Evolutionary conservation across 2,888 invertebrate genomes (phyloP), one percentile per base, ranked within the genome.

Genomic region (Heliconius ismenius): DNA sequence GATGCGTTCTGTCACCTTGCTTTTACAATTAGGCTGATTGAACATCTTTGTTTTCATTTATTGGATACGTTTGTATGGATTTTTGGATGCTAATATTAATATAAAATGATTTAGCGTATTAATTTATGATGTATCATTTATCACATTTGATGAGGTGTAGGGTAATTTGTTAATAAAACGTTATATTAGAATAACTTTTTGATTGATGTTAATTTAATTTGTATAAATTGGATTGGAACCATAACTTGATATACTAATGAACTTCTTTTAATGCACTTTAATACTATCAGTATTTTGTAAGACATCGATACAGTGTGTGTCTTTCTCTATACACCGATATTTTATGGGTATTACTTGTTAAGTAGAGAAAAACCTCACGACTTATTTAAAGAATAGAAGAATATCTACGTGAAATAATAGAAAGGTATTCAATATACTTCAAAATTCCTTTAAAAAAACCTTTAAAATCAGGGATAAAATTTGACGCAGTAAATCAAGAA

Each of bases 1-100:
- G 90, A 90, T 90, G 89, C 86, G 83, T 81, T 81, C 88, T 90
- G 91, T 91, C 91, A 87, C 91, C 89, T 92, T 91, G 89, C 84
- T 80, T 83, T 85, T 83, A 79, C 81, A 89, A 90, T 87, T 86
- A 83, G 89, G 87, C 86, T 88, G 85, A 88, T 87, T 82, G 84
- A 86, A 82, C 81, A 79, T 75, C 77, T 78, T 63, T 73, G 73
- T 73, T 43, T 73, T 63, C 4, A 63, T 73, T 43, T 18, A 73
- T 63, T 70, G 6, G 24, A 26, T 36, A 6, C 28, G 28, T 54
- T 49, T 18, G 10, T 68, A 26, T 54, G 28, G 4, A 13, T 36
- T 62, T 24, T 36, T 4, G 24, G 18, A 39, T 26, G 32, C 10
- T 58, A n/a, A 58, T n/a, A 13, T 39, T 72, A 24, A 43, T 73